Evolutionary conservation across 2,113 vertebrate species (phyloP), one percentile per base, ranked within the genome.

Genomic region (Paracanthobrama guichenoti): DNA sequence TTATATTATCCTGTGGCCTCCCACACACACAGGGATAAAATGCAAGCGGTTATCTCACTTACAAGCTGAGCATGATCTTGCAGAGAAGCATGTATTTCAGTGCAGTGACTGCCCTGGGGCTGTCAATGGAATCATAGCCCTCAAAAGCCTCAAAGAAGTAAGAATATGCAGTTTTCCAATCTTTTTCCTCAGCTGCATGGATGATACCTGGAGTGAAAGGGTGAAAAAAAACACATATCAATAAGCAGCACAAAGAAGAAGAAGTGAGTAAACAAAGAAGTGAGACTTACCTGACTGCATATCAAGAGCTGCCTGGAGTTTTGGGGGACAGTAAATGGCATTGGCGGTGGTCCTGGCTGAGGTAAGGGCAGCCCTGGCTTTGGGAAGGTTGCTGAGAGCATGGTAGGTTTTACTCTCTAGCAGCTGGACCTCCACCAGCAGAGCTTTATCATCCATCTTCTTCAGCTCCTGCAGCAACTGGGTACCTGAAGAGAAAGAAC

Each of bases 401-500:
- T 99, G 98, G 91, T 99, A 99, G 13, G 98, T 99, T 93, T 99
- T 99, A 86, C 98, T 99, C 92, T 99, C 98, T 74, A 99, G 93
- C 86, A 99, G 95, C 91, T 99, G 98, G 86, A 99, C 98, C 90
- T 99, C 98, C 77, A 99, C 98, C 91, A 99, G 93, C 88, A 99
- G 94, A n/a, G 97, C 97, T 92, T 99, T 99, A 92, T 99, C 98
- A 20, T 99, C 98, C 98, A 99, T 99, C 94, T 99, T 99, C 89
- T 99, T 99, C 89, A 99, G 93, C 80, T 99, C 98, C 86, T 96
- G 94, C 2, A 99, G 94, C 88, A 99, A 93, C 92, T 99, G 97
- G 83, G 98, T 95, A 67, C 97, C 98, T 99, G 76, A 59, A 24
- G 13, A 22, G 44, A 57, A 24, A 20, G 31, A 39, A 42, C 11